Evolutionary conservation across 2,797 vertebrate species (phyloP).

Genomic region (Acrossocheilus wenchowensis): DNA sequence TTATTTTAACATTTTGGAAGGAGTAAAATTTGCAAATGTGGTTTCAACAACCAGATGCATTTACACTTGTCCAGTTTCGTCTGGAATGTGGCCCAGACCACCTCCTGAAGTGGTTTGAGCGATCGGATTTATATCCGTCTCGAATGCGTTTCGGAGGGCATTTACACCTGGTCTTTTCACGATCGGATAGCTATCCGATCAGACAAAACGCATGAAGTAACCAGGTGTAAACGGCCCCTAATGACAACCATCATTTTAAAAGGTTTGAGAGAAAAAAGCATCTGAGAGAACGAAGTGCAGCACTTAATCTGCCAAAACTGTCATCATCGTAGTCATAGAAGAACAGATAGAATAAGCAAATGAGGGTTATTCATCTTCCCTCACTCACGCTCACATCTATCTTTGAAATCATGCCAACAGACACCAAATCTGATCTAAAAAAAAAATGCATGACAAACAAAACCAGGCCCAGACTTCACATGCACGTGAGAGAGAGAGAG

Average conservation of each 20-base stretch:
- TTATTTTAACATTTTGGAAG: too few relatives aligned
- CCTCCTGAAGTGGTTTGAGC: too few relatives aligned
- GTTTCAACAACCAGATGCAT: too few relatives aligned
- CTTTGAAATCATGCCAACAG: conserved; percentile 16
- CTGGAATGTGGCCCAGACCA: too few relatives aligned
- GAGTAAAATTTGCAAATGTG: too few relatives aligned
- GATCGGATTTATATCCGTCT: too few relatives aligned
- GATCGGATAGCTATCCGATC: too few relatives aligned
- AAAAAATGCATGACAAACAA: conserved; percentile 39
- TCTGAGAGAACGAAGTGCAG: not conserved
- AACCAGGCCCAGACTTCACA: conserved; percentile 21
- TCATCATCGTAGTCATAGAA: not conserved
- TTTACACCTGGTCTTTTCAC: too few relatives aligned
- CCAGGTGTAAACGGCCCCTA: too few relatives aligned
- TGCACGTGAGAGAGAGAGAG: not conserved
- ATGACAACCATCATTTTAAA: not conserved
- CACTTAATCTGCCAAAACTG: not conserved
- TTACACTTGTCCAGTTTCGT: too few relatives aligned
- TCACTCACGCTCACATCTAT: not conserved
- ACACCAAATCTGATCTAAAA: conserved; percentile 47
- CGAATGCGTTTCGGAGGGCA: too few relatives aligned
- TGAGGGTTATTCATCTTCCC: conserved; percentile 4
- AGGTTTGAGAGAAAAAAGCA: not conserved
- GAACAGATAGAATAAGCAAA: conserved; percentile 34
- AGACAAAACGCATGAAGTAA: too few relatives aligned